phyloP scores from a whole-genome alignment of 2,888 invertebrate genomes.

The Creontiades dilutus region DNA sequence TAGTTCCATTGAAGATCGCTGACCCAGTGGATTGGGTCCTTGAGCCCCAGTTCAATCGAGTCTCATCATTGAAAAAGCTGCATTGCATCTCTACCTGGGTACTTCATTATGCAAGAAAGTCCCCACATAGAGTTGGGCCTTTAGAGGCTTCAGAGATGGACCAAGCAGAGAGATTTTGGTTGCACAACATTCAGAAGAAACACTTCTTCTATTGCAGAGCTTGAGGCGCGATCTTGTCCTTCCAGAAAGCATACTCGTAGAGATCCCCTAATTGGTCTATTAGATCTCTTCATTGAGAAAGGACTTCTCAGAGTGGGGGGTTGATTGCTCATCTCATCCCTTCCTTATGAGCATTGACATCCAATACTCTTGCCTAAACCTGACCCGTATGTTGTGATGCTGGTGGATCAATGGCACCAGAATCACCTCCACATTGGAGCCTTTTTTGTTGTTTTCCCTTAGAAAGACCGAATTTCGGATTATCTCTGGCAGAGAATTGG shows the following conservation, averaged over 20 bases:
- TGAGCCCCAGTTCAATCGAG: background rate
- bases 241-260: no score
- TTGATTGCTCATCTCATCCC: background rate
- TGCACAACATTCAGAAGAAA: no score
- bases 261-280: no score
- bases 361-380: slow-evolving; percentile 35
- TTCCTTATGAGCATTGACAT: slow-evolving; percentile 69
- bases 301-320: no score
- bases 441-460: slow-evolving; percentile 11
- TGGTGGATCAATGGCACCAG: slow-evolving; percentile 46
- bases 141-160: slow-evolving; percentile 1
- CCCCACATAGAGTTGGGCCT: background rate
- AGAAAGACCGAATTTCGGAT: slow-evolving; percentile 33
- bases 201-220: no score
- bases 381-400: slow-evolving; percentile 15
- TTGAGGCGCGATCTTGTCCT: no score
- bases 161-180: slow-evolving; percentile 1
- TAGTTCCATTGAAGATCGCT: background rate
- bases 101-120: background rate
- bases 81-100: background rate
- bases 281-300: no score
- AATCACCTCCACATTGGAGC: slow-evolving; percentile 45
- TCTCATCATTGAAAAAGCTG: background rate
- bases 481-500: slow-evolving; percentile 10
- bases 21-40: background rate